phyloP scores from a whole-genome alignment of 2,888 invertebrate species.

The Mycogona germanica region DNA sequence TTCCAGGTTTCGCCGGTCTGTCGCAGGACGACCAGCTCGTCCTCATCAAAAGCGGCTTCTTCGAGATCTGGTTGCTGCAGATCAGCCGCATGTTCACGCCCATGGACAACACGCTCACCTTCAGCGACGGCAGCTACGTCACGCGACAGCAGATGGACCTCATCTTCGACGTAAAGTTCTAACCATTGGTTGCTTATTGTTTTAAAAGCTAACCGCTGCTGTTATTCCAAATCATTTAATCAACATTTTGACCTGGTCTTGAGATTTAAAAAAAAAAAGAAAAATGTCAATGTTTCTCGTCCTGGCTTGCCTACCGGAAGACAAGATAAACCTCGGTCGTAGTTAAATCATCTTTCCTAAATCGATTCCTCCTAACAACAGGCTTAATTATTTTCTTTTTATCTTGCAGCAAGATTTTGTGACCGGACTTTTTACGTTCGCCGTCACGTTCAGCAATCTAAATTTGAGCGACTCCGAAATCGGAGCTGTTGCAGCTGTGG shows the following conservation, averaged over 20 bases:
- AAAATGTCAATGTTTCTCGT: not conserved
- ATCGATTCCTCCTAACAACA: not conserved
- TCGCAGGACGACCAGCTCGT: constrained; percentile 94
- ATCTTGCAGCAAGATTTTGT: constrained; percentile 64
- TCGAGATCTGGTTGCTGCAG: constrained; percentile 89
- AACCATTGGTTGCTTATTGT: no score
- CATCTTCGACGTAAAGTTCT: constrained; percentile 80
- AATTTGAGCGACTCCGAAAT: constrained; percentile 79
- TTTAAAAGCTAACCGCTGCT: no score
- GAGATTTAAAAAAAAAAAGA: no score
- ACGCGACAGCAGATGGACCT: constrained; percentile 68
- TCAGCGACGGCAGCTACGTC: constrained; percentile 79
- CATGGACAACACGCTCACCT: constrained; percentile 54
- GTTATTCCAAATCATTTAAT: no score
- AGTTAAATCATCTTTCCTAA: no score
- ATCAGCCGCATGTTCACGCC: constrained; percentile 65
- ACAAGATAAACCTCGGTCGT: no score
- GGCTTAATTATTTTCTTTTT: constrained; percentile 14
- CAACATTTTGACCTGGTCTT: not conserved
- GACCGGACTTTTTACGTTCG: constrained; percentile 64
- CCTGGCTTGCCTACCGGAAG: no score
- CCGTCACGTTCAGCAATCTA: constrained; percentile 49
- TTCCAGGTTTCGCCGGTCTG: constrained; percentile 79
- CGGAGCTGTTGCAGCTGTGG: constrained; percentile 73
- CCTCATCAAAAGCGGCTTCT: constrained; percentile 90